phyloP scores from a whole-genome alignment of 2,888 invertebrate species.

The Dicroscelio sp. region DNA sequence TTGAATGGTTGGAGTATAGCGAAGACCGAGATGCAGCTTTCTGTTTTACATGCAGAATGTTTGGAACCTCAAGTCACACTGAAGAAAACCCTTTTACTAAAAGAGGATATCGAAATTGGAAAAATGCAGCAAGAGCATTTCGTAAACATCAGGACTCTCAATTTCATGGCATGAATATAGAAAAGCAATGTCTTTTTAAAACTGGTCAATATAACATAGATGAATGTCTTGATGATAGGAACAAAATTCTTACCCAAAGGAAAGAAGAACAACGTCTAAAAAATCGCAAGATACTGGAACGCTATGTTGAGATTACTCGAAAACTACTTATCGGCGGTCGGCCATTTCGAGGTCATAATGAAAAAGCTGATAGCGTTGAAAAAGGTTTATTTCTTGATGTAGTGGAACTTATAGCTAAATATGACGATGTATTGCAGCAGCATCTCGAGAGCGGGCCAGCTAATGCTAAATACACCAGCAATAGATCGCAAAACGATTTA shows the following conservation, averaged over 20 bases:
- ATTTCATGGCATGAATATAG: background rate
- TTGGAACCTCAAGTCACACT: background rate
- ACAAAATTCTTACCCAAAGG: background rate
- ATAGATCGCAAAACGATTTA: slow-evolving; percentile 20
- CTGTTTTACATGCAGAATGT: background rate
- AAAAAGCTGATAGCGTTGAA: background rate
- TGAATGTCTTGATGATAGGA: background rate
- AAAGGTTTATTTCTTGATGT: slow-evolving; percentile 19
- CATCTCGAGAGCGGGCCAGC: background rate
- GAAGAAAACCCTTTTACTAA: background rate
- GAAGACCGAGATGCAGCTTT: background rate
- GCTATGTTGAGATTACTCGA: slow-evolving; percentile 3
- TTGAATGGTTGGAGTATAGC: background rate
- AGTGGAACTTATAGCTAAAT: slow-evolving; percentile 1
- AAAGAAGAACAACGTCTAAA: background rate
- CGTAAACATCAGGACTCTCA: background rate
- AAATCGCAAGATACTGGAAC: slow-evolving; percentile 14
- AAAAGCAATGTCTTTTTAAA: background rate
- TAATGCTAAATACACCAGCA: background rate
- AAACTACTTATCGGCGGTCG: background rate
- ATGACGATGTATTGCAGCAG: background rate
- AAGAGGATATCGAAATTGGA: background rate
- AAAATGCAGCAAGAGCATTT: background rate
- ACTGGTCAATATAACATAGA: background rate
- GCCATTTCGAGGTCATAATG: slow-evolving; percentile 21